A percentile compares a stretch with the other conserved stretches of the same genome.
Conservation (phyloP, 2,888 invertebrate genomes). For the Elysia crispata region DNA sequence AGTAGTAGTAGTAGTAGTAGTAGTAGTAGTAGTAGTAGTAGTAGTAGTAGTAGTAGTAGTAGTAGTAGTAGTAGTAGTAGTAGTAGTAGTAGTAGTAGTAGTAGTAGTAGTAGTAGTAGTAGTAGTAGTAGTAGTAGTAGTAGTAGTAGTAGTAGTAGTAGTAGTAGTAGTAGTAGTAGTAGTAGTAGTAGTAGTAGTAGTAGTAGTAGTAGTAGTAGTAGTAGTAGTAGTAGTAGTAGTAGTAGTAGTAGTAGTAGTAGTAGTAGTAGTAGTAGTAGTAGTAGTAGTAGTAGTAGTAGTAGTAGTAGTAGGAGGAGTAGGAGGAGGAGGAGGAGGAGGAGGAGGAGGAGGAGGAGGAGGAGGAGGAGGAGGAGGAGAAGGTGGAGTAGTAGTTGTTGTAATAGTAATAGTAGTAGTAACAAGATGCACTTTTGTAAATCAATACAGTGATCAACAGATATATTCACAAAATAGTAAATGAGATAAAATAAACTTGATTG, state of each 20-base stretch:
- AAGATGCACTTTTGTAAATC: too few species aligned
- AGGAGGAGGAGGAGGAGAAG: too few species aligned
- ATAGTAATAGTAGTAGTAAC: too few species aligned
- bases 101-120: constrained; percentile 16
- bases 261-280: constrained; percentile 48
- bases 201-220: constrained; percentile 52
- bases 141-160: constrained; percentile 24
- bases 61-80: constrained; percentile 23
- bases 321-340: too few species aligned
- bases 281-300: constrained; percentile 50
- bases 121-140: constrained; percentile 34
- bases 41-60: background rate
- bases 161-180: constrained; percentile 42
- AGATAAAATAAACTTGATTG: too few species aligned
- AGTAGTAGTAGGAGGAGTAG: too few species aligned
- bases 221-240: constrained; percentile 47
- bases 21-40: too few species aligned
- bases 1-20: constrained; percentile 21
- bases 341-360: too few species aligned
- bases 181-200: constrained; percentile 45
- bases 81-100: constrained; percentile 13
- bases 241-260: constrained; percentile 44
- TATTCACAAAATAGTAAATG: too few species aligned
- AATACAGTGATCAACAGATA: too few species aligned
- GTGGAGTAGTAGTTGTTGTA: too few species aligned